A percentile compares a stretch with the other conserved stretches of the same genome.
phyloP scores from a whole-genome alignment of 2,797 vertebrate species.

The Botia kubotai region DNA sequence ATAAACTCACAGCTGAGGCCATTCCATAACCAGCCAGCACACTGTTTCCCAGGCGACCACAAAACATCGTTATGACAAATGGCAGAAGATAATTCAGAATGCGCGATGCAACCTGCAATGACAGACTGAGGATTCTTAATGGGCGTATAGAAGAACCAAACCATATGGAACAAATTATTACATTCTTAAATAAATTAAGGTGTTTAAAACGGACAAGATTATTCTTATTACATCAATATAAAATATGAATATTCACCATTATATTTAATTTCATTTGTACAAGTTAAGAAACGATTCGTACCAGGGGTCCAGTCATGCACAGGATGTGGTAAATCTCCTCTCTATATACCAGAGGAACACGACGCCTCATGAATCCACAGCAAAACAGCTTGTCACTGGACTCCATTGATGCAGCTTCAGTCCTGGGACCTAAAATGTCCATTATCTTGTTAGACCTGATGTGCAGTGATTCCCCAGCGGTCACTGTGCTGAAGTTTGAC shows the following conservation, averaged over 20 bases:
- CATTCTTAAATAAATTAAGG: neutral
- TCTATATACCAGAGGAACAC: constrained; percentile 67
- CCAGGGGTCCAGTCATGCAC: constrained; percentile 78
- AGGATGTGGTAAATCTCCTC: constrained; percentile 78
- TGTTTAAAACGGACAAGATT: neutral
- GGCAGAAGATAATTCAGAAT: constrained; percentile 74
- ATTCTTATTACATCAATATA: neutral
- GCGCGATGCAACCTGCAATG: constrained; percentile 71
- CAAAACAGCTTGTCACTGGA: constrained; percentile 67
- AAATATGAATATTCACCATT: neutral
- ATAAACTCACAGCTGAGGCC: constrained; percentile 75
- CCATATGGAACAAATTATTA: neutral
- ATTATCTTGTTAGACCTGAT: constrained; percentile 40
- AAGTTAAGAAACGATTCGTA: constrained; percentile 58
- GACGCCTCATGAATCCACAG: constrained; percentile 62
- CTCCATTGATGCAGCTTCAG: constrained; percentile 44
- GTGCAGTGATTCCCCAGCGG: constrained; percentile 38
- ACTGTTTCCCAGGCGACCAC: constrained; percentile 76
- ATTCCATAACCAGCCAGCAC: constrained; percentile 79
- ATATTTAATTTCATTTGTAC: neutral
- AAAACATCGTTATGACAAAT: constrained; percentile 79
- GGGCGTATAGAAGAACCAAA: neutral
- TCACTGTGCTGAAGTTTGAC: constrained; percentile 55
- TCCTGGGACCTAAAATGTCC: constrained; percentile 40
- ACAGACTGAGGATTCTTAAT: constrained; percentile 35